Percentiles rank a stretch among this genome's conserved stretches.
These are phyloP conservation scores for Pluvialis apricaria DNA, from an alignment of 2,113 vertebrate species.

Conservation along the genomic window DNA sequence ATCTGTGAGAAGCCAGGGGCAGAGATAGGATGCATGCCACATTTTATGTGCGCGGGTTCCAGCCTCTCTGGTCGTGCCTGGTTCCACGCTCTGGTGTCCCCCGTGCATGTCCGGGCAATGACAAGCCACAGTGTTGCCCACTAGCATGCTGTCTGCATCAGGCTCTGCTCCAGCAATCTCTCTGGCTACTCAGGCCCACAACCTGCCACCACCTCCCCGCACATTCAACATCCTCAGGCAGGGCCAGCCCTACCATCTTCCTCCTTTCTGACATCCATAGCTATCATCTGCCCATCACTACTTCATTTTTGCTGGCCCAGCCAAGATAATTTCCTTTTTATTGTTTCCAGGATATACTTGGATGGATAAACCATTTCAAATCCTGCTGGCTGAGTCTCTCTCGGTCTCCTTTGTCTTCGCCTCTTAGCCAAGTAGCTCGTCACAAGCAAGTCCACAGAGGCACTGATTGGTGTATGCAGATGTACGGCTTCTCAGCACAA, in stretches of 20 bases:
- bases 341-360: neutral
- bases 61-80: rapidly evolving
- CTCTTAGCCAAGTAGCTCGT: neutral
- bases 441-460: neutral
- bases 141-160: neutral
- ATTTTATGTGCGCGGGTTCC: rapidly evolving
- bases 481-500: neutral
- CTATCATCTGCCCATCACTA: neutral
- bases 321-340: neutral
- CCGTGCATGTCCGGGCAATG: neutral
- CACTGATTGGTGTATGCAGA: neutral
- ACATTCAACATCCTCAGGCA: neutral
- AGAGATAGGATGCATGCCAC: neutral
- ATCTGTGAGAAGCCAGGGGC: neutral
- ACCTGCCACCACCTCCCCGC: neutral
- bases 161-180: neutral
- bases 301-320: neutral
- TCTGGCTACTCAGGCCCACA: neutral
- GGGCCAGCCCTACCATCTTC: neutral
- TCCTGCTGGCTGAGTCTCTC: neutral
- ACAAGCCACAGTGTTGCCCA: neutral
- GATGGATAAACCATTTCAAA: neutral
- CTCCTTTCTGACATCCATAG: neutral
- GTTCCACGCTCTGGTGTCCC: neutral
- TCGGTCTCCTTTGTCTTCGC: neutral